A percentile compares a stretch with the other conserved stretches of the same genome.
phyloP scores from a whole-genome alignment of 2,888 invertebrate genomes.

The Pseudeuparius sepicola region DNA sequence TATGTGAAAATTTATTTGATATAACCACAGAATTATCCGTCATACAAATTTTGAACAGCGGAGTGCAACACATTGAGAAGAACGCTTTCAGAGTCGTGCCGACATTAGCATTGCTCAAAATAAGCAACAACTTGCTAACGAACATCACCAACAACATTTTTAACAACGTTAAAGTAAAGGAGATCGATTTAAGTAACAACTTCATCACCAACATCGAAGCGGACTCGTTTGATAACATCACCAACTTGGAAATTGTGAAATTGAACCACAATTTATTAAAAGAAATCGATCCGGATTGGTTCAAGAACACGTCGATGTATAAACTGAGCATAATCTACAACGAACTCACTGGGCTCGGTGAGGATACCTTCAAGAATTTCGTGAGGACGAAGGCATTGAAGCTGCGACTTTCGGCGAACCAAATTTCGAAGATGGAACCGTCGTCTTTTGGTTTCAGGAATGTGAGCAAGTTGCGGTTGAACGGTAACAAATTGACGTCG shows the following conservation, averaged over 20 bases:
- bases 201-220: constrained; percentile 26
- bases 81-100: constrained; percentile 30
- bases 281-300: constrained; percentile 29
- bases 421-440: constrained; percentile 27
- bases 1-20: constrained; percentile 22
- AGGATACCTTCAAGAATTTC: constrained; percentile 28
- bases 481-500: constrained; percentile 27
- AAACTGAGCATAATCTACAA: constrained; percentile 30
- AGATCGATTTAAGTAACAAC: constrained; percentile 31
- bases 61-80: constrained; percentile 26
- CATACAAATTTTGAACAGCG: constrained; percentile 26
- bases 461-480: constrained; percentile 27
- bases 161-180: constrained; percentile 27
- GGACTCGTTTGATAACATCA: constrained; percentile 30
- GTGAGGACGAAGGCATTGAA: constrained; percentile 25
- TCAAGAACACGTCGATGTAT: constrained; percentile 29
- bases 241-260: constrained; percentile 29
- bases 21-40: constrained; percentile 27
- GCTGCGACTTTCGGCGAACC: constrained; percentile 29
- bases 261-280: constrained; percentile 29
- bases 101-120: constrained; percentile 27
- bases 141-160: constrained; percentile 29
- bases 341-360: constrained; percentile 26
- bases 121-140: constrained; percentile 27
- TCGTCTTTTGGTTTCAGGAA: constrained; percentile 24